Conservation (phyloP, 1,140 invertebrate species). For the Sesamia nonagrioides region DNA sequence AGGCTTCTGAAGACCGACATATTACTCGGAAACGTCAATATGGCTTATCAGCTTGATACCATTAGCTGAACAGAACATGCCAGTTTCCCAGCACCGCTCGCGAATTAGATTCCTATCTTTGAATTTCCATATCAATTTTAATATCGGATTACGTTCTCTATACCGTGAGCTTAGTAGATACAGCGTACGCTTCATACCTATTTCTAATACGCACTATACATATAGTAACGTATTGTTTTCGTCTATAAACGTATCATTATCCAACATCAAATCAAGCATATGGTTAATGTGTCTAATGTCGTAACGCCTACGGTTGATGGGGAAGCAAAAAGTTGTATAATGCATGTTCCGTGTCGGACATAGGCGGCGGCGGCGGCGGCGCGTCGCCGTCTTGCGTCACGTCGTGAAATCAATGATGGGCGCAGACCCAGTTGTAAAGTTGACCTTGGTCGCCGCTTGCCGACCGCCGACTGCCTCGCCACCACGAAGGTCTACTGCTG, state of each 20-base stretch:
- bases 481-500: slow-evolving; percentile 37
- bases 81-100: slow-evolving; percentile 1
- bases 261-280: slow-evolving; percentile 44
- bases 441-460: slow-evolving; percentile 69
- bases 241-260: slow-evolving; percentile 49
- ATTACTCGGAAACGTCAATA: slow-evolving; percentile 3
- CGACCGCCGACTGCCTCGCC: slow-evolving; percentile 34
- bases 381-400: slow-evolving; percentile 68
- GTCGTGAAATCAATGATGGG: slow-evolving; percentile 76
- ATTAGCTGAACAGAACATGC: not conserved
- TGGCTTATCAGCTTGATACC: slow-evolving; percentile 16
- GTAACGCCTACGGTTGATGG: slow-evolving; percentile 50
- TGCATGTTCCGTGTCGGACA: slow-evolving; percentile 54
- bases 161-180: slow-evolving; percentile 32
- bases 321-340: slow-evolving; percentile 58
- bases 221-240: slow-evolving; percentile 32
- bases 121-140: slow-evolving; percentile 42
- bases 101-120: slow-evolving; percentile 26
- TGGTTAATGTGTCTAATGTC: slow-evolving; percentile 47
- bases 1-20: not conserved
- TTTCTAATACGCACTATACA: slow-evolving; percentile 20
- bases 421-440: slow-evolving; percentile 76
- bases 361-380: slow-evolving; percentile 51
- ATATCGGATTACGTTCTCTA: slow-evolving; percentile 33
- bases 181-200: slow-evolving; percentile 6